These are phyloP conservation scores for Linepithema humile DNA, from an alignment of 1,140 invertebrate species.

Conservation along the genomic window DNA sequence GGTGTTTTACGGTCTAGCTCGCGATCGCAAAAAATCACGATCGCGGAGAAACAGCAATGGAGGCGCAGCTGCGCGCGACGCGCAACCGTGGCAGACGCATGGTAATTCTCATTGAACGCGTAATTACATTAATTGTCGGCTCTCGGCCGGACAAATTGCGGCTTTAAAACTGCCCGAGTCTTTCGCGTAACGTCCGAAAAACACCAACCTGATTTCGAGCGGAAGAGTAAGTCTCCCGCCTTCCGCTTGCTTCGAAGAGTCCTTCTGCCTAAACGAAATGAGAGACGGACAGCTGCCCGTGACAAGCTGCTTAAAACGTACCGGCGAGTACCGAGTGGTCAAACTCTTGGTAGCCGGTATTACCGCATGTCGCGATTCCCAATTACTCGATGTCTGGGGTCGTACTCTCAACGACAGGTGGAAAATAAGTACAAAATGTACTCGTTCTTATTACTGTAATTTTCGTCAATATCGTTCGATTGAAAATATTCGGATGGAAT, in stretches of 20 bases:
- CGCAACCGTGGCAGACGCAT: constrained; percentile 45
- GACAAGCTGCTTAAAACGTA: constrained; percentile 9
- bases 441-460: not conserved
- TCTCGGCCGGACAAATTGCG: constrained; percentile 70
- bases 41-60: constrained; percentile 21
- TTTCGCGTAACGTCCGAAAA: constrained; percentile 37
- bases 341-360: not conserved
- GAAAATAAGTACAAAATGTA: too few species aligned
- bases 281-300: constrained; percentile 25
- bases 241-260: constrained; percentile 3
- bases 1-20: constrained; percentile 57
- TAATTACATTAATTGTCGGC: constrained; percentile 73
- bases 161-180: constrained; percentile 66
- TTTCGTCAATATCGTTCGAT: not conserved
- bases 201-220: not conserved
- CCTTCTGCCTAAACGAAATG: not conserved
- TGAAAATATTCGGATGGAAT: not conserved
- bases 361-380: constrained; percentile 20
- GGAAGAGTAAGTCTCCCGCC: not conserved
- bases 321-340: not conserved
- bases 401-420: constrained; percentile 19
- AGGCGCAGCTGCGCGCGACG: constrained; percentile 12
- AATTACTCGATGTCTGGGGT: not conserved
- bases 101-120: constrained; percentile 70
- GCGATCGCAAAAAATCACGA: constrained; percentile 64